Evolutionary conservation across 2,888 invertebrate genomes (phyloP), one percentile per base, ranked within the genome.

Genomic region (Brenthis daphne): DNA sequence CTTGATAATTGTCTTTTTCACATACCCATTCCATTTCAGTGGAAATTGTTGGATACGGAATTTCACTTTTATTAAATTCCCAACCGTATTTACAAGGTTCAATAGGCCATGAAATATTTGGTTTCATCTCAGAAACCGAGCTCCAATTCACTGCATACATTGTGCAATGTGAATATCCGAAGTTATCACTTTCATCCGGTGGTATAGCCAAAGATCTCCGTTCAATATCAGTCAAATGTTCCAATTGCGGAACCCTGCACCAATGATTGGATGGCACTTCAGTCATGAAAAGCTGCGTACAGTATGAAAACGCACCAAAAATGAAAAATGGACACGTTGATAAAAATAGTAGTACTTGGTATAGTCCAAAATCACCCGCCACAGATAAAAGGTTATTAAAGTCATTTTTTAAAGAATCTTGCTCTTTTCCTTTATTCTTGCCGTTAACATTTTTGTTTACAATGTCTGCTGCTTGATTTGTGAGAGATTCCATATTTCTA

Each of bases 1-100:
- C 88, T 77, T 88, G 87, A 65, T 88, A 84, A 71, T 85, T 88
- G 53, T 78, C 76, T 69, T 73, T 82, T 2, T 88, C 84, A 69
- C 89, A 89, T 14, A 89, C 88, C 88, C 89, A 89, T 58, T 83
- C 85, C 74, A 86, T 71, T 74, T 89, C 87, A 68, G 83, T 88
- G 2, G 83, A 77, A 57, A 88, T 85, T 3, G 88, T 89, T 2
- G 83, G 79, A 69, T 89, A 89, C 0, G 88, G 85, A 75, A 89
- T 85, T 77, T 89, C 87, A 5, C 83, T 82, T 69, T 76, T 81
- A 67, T 89, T 84, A 50, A 85, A 89, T 72, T 89, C 89, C 88
- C 88, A 89, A 67, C 89, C 88, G 72, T 83, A 54, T 76, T 79
- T 77, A 73, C 88, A 88, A 1, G 78, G 60, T 29, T 78, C 74